A percentile compares a stretch with the other conserved stretches of the same genome.
Evolutionary conservation across 2,113 vertebrate genomes (phyloP).

Genomic region (Mirza zaza): DNA sequence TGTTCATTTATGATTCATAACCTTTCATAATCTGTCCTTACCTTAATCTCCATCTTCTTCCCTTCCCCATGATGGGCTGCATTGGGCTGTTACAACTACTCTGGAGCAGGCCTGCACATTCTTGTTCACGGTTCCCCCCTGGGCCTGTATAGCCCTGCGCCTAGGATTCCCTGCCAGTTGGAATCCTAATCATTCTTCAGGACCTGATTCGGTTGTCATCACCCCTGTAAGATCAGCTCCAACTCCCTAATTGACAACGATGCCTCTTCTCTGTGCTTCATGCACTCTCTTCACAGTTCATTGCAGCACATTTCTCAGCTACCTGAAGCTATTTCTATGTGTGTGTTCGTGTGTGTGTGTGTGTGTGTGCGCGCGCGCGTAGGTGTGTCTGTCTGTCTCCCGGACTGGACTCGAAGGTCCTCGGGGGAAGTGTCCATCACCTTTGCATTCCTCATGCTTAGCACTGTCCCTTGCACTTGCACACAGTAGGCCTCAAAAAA

Average conservation of each 20-base stretch:
- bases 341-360: neutral
- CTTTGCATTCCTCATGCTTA: neutral
- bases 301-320: neutral
- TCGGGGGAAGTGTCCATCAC: neutral
- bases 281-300: neutral
- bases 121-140: neutral
- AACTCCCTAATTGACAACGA: fast-evolving
- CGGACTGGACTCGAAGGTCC: neutral
- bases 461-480: neutral
- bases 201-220: neutral
- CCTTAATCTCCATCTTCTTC: fast-evolving
- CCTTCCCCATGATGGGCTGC: too few relatives aligned
- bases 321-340: neutral
- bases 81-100: neutral
- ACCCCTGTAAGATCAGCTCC: neutral
- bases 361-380: neutral
- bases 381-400: neutral
- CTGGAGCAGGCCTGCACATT: neutral
- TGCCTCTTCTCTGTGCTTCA: too few relatives aligned
- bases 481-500: neutral
- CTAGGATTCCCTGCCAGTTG: neutral
- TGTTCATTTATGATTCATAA: neutral
- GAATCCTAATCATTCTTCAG: conserved; percentile 11
- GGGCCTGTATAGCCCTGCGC: neutral
- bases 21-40: neutral